Base-by-base conservation (phyloP, 2,888 invertebrate species). In the Eristalinus aeneus region DNA sequence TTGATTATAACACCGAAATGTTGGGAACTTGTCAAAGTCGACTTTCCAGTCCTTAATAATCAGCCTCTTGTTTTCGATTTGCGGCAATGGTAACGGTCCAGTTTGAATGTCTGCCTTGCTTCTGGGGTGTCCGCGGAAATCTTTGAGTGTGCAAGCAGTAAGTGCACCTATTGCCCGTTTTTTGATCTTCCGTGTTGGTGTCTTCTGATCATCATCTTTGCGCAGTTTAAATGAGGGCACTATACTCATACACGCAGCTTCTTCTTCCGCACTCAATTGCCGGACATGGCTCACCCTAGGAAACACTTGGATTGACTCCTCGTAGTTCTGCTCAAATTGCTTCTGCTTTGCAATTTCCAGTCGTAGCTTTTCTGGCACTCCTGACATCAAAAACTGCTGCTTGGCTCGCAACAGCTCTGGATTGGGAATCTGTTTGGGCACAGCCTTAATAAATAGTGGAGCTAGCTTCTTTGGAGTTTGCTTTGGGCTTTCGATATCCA, bases 331-430 rank as follows among this genome's bases (percentile, higher is more conserved):
- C 84, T 92, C 92, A 82, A 90, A 90, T 81, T 90, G 90, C 88
- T 93, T 94, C 89, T 94, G 94, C 85, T 94, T 94, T 53, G 91
- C 92, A 73, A 93, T 93, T 76, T 93, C 93, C 90, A 94, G 94
- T 88, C 94, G 94, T 63, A 95, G 91, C 88, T 94, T 93, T 31
- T 95, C 95, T 10, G 96, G 95, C 6, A 96, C 94, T n/a, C 96
- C 96, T 84, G 96, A 96, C 88, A 95, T 94, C 46, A 97, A 92
- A 92, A 97, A 96, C 82, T 94, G 94, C 85, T 94, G 94, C 88
- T 95, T 94, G 5, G 96, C 96, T 90, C 95, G 94, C 60, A 94
- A 78, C 56, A 93, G 92, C 71, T 93, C 93, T 16, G 94, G 93
- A 92, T 95, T 95, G 16, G 93, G 90, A 90, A 94, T 94, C 8